Evolutionary conservation across 2,888 invertebrate genomes (phyloP).

Genomic region (Gymnoscelis rufifasciata): DNA sequence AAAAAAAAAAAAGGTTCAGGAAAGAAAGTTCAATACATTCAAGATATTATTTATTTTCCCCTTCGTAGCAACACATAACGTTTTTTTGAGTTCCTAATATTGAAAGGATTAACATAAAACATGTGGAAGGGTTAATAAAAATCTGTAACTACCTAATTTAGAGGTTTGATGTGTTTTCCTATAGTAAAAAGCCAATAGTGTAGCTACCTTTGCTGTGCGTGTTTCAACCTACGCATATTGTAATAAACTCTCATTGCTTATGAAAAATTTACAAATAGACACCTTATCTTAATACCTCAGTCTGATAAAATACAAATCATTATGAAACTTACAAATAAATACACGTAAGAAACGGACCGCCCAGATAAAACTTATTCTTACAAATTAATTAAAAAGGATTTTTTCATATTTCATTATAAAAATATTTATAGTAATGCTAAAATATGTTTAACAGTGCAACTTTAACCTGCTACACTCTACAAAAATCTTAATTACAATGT

Average conservation of each 20-base stretch:
- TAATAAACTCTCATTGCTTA: constrained; percentile 24
- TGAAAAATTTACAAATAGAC: constrained; percentile 28
- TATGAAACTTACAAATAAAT: constrained; percentile 36
- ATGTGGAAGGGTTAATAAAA: too few relatives aligned
- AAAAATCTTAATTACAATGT: constrained; percentile 35
- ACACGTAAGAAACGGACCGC: constrained; percentile 46
- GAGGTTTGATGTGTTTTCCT: too few relatives aligned
- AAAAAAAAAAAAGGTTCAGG: too few relatives aligned
- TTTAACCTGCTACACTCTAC: constrained; percentile 50
- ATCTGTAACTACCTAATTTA: too few relatives aligned
- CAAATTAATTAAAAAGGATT: constrained; percentile 47
- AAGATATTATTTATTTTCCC: too few relatives aligned
- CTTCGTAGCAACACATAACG: too few relatives aligned
- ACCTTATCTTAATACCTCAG: constrained; percentile 35
- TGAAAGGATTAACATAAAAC: too few relatives aligned
- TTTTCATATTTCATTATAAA: constrained; percentile 62
- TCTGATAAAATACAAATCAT: constrained; percentile 34
- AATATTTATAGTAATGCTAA: constrained; percentile 66
- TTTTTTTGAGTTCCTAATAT: too few relatives aligned
- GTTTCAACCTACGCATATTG: constrained; percentile 11
- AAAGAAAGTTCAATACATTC: too few relatives aligned
- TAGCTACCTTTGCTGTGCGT: constrained; percentile 16
- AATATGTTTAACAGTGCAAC: constrained; percentile 66
- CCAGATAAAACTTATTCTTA: constrained; percentile 44
- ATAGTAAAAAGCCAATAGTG: background rate